Base-by-base conservation (phyloP, 37 sponge, comb jelly and placozoan species). In the Chondrilla cf. caribensis region DNA sequence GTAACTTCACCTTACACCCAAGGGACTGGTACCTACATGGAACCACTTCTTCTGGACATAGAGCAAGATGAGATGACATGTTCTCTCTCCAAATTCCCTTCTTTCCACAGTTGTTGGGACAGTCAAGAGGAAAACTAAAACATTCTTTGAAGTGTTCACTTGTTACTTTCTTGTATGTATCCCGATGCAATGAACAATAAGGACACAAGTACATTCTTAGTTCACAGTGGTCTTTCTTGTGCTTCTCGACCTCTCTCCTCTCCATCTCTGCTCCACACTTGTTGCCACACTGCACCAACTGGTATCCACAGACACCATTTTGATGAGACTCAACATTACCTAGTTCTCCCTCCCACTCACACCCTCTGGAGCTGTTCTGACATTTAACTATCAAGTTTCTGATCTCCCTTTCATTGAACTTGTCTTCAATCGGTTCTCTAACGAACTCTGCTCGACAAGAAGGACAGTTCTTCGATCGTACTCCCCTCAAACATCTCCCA, bases 331-430 rank as follows among this genome's bases (percentile, higher is more conserved):
- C 44, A 15, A 38, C 44, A 3, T 73, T 37, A 2, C 19, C 41
- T 1, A 73, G 76, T 5, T 73, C 38, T 36, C 76, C 43, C 8
- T 43, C 43, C 76, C 41, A 42, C 24, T n/a, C 8, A 25, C 76
- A 73, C 24, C 76, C 76, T 7, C 40, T 73, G 42, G 43, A 31
- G 44, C 2, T 1, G 7, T 73, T 14, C 1, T 41, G 42, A 40
- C 76, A 73, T 3, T 17, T 73, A 39, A 73, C 76, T 14, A 22
- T 19, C n/a, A 73, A 42, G 19, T 73, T 73, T 6, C 2, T 40
- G 25, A 73, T 37, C 24, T 73, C 76, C 40, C 76, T 38, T 24
- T 73, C 44, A 43, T 73, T 73, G 6, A 73, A 73, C 41, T 73
- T 73, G 76, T 73, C 76, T 6, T 43, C 40, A 1, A 17, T 2